These are phyloP conservation scores for Pachycephala philippinensis DNA, from an alignment of 2,113 vertebrate genomes.

Conservation along the genomic window DNA sequence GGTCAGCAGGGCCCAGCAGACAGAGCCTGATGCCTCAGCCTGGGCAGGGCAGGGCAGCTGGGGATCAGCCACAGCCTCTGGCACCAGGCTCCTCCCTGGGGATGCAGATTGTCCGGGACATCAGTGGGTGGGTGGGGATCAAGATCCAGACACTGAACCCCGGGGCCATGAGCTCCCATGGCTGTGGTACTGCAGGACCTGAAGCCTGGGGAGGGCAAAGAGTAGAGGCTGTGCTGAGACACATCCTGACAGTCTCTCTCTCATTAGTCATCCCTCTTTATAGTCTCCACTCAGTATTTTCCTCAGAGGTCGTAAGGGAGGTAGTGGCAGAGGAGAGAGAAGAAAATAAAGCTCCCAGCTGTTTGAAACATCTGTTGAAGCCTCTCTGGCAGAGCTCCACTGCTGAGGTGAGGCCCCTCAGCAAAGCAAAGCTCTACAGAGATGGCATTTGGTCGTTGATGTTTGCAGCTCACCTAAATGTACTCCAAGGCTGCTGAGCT, in stretches of 20 bases:
- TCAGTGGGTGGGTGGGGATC: fast-evolving
- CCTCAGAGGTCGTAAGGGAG: background rate
- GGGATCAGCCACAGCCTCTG: fast-evolving
- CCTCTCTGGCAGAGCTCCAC: background rate
- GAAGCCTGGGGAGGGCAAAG: fast-evolving
- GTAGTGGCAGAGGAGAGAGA: background rate
- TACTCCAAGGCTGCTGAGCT: background rate
- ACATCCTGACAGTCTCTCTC: background rate
- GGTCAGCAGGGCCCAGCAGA: background rate
- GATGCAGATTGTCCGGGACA: background rate
- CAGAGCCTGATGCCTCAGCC: background rate
- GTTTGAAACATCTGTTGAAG: background rate
- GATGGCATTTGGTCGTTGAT: background rate
- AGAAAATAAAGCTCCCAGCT: background rate
- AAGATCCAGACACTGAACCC: background rate
- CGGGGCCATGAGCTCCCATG: fast-evolving
- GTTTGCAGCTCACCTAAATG: fast-evolving
- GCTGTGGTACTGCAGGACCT: background rate
- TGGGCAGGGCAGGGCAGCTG: background rate
- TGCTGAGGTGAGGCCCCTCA: background rate
- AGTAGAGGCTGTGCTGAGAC: background rate
- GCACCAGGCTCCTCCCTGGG: background rate
- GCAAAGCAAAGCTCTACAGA: background rate
- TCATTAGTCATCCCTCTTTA: background rate
- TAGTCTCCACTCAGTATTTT: background rate